These are phyloP conservation scores for Onchidella celtica DNA, from an alignment of 2,888 invertebrate genomes.

Conservation along the genomic window DNA sequence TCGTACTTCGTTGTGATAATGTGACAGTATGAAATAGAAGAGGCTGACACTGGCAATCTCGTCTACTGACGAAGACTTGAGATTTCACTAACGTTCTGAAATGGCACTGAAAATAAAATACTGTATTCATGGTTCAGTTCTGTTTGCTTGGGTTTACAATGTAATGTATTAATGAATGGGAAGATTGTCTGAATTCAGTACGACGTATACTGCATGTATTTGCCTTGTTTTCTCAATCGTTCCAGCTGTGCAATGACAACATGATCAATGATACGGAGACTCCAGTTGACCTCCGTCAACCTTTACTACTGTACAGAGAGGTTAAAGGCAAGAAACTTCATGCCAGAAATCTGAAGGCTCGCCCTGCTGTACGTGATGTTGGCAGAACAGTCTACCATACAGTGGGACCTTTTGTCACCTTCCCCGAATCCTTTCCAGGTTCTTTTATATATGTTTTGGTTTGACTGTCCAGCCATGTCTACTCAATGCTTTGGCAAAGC, in stretches of 20 bases:
- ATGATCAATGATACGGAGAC: not conserved
- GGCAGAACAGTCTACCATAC: conserved; percentile 1
- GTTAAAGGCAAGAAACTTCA: conserved; percentile 38
- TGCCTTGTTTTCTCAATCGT: not conserved
- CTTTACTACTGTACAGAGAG: conserved; percentile 38
- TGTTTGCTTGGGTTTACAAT: not conserved
- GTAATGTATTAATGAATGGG: no score
- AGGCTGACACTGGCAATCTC: no score
- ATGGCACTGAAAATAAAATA: no score
- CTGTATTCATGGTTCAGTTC: not conserved
- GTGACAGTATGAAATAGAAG: no score
- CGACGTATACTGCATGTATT: no score
- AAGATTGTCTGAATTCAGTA: no score
- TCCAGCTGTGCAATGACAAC: conserved; percentile 31
- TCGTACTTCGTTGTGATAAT: no score
- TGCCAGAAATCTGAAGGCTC: conserved; percentile 18
- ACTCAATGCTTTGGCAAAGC: no score
- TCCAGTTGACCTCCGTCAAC: conserved; percentile 39
- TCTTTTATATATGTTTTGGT: no score
- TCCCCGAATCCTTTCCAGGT: conserved; percentile 39
- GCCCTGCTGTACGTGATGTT: conserved; percentile 17
- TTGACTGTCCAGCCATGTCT: no score
- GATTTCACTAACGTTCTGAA: no score
- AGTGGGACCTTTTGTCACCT: conserved; percentile 24
- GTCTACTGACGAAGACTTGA: no score